These are phyloP conservation scores for Lasioglossum albipes DNA, from an alignment of 1,140 invertebrate species.

Conservation along the genomic window DNA sequence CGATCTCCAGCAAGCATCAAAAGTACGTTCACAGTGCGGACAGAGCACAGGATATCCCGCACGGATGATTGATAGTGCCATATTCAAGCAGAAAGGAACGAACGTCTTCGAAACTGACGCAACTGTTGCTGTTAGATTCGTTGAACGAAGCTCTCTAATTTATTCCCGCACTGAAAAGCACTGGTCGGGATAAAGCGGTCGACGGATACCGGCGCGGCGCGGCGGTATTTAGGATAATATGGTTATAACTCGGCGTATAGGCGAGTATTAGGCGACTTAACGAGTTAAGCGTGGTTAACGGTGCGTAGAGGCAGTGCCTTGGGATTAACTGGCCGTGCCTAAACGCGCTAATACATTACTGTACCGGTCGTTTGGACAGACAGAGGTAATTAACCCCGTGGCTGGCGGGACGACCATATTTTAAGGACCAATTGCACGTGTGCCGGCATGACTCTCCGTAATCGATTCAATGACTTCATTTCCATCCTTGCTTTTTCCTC, in stretches of 20 bases:
- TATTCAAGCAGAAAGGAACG: background rate
- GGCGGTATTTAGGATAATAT: conserved; percentile 57
- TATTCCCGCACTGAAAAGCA: background rate
- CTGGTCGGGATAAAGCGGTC: background rate
- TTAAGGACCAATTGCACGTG: conserved; percentile 63
- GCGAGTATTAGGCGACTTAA: conserved; percentile 61
- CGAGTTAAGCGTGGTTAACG: conserved; percentile 70
- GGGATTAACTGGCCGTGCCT: conserved; percentile 70
- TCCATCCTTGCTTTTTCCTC: background rate
- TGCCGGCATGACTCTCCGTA: conserved; percentile 53
- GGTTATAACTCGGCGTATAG: conserved; percentile 13
- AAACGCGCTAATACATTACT: conserved; percentile 74
- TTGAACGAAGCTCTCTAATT: background rate
- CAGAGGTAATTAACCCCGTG: conserved; percentile 70
- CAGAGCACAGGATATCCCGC: too few relatives aligned
- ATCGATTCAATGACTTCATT: conserved; percentile 54
- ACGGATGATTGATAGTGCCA: background rate
- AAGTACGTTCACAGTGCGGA: too few relatives aligned
- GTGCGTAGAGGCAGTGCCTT: conserved; percentile 70
- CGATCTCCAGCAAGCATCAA: too few relatives aligned
- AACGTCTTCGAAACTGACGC: background rate
- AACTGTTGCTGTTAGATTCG: background rate
- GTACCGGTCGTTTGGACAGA: conserved; percentile 63
- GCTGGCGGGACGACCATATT: conserved; percentile 51
- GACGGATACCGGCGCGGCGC: background rate